Conservation (phyloP, 2,888 invertebrate genomes). For the Leucania comma region DNA sequence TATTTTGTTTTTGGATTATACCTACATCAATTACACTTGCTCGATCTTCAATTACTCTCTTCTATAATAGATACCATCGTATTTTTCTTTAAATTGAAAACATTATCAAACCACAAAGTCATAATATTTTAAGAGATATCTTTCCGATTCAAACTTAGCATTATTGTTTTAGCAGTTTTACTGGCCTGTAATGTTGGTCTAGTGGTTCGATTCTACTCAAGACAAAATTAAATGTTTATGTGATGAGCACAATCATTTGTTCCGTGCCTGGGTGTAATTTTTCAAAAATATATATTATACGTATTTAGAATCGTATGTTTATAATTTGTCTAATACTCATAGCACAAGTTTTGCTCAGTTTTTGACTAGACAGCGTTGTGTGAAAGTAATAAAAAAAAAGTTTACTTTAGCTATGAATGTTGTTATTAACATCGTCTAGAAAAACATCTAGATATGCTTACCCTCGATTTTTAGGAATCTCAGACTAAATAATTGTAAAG, state of each 20-base stretch:
- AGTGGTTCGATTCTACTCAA: too few species aligned
- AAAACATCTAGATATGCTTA: slow-evolving; percentile 41
- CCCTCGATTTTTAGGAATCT: slow-evolving; percentile 29
- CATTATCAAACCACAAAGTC: neutral
- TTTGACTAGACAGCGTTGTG: too few species aligned
- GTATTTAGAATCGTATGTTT: too few species aligned
- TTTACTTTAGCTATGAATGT: slow-evolving; percentile 34
- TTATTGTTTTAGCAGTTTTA: too few species aligned
- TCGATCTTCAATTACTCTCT: neutral
- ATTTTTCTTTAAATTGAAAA: slow-evolving; percentile 14
- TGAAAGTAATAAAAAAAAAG: neutral
- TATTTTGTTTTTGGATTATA: neutral
- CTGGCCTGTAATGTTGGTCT: too few species aligned
- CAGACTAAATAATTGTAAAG: slow-evolving; percentile 35
- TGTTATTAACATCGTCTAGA: slow-evolving; percentile 17
- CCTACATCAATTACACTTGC: neutral
- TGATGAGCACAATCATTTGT: too few species aligned
- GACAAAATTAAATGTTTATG: too few species aligned
- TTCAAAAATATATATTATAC: too few species aligned
- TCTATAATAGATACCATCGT: neutral
- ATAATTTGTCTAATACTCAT: too few species aligned
- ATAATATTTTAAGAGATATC: slow-evolving; percentile 27
- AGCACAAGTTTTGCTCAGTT: too few species aligned
- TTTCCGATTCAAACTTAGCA: slow-evolving; percentile 4
- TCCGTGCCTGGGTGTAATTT: too few species aligned